Percentiles rank a stretch among this genome's conserved stretches.
Conservation (phyloP, 2,888 invertebrate genomes). For the Latheticus oryzae region DNA sequence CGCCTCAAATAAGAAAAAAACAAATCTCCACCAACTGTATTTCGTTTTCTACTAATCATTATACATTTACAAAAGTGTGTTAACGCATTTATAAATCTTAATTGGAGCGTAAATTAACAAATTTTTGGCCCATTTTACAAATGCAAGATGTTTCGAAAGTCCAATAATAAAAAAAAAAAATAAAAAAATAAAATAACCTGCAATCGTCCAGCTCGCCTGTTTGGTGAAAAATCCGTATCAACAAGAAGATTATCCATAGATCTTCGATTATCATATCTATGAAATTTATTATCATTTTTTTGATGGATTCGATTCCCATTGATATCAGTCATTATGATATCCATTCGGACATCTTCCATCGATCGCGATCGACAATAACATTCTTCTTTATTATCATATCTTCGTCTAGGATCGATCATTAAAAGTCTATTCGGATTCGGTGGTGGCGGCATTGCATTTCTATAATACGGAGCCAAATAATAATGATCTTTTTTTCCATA, state of each 20-base stretch:
- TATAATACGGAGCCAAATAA: conserved; percentile 77
- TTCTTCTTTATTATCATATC: conserved; percentile 47
- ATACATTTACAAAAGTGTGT: conserved; percentile 17
- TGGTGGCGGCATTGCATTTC: conserved; percentile 74
- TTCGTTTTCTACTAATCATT: too few relatives aligned
- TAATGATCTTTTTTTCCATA: conserved; percentile 71
- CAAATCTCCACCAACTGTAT: too few relatives aligned
- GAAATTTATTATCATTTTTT: conserved; percentile 51
- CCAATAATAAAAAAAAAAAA: too few relatives aligned
- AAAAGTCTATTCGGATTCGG: conserved; percentile 61
- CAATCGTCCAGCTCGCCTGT: conserved; percentile 68
- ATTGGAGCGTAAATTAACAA: conserved; percentile 29
- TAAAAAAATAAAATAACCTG: conserved; percentile 66
- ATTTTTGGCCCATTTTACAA: conserved; percentile 29
- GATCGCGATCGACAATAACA: conserved; percentile 76
- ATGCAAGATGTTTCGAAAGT: too few relatives aligned
- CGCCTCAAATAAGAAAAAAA: too few relatives aligned
- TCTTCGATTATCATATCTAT: conserved; percentile 69
- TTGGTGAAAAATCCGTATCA: conserved; percentile 68
- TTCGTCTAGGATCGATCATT: conserved; percentile 58
- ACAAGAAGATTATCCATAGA: conserved; percentile 79
- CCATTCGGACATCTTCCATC: conserved; percentile 78
- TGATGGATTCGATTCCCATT: conserved; percentile 72
- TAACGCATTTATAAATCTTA: conserved; percentile 20
- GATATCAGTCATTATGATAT: conserved; percentile 69